phyloP scores from a whole-genome alignment of 2,888 invertebrate genomes.

The Pseudococcus jackbeardsleyi region DNA sequence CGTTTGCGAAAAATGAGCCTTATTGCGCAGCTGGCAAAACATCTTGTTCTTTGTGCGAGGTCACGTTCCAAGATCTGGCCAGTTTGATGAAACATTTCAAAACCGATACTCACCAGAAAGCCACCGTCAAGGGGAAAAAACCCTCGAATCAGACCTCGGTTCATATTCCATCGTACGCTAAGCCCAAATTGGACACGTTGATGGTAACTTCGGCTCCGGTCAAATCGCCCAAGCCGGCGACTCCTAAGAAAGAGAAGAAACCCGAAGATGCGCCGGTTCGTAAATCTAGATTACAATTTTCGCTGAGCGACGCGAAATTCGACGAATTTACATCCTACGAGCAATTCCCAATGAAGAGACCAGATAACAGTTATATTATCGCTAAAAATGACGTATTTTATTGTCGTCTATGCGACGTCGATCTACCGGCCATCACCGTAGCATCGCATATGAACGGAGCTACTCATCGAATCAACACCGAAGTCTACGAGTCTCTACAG shows the following conservation, averaged over 20 bases:
- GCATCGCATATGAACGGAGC: not conserved
- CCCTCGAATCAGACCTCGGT: not conserved
- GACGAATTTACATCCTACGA: not conserved
- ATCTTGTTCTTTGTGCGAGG: not conserved
- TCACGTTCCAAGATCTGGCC: not conserved
- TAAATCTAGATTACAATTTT: not conserved
- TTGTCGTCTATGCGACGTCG: not conserved
- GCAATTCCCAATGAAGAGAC: not conserved
- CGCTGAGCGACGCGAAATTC: not conserved
- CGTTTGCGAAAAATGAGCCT: not conserved
- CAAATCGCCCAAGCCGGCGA: not conserved
- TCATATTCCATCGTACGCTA: not conserved
- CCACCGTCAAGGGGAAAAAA: conserved; percentile 3
- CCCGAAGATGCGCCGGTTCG: not conserved
- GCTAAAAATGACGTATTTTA: conserved; percentile 21
- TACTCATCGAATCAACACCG: not conserved
- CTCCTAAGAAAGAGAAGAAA: not conserved
- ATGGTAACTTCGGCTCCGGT: too few relatives aligned
- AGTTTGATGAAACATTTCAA: not conserved
- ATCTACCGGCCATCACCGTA: not conserved
- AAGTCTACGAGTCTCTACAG: not conserved
- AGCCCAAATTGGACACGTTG: not conserved
- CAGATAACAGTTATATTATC: conserved; percentile 1
- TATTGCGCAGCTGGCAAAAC: not conserved
- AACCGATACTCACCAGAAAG: not conserved